Conservation (phyloP, 2,113 vertebrate species). For the Pontoporia blainvillei region DNA sequence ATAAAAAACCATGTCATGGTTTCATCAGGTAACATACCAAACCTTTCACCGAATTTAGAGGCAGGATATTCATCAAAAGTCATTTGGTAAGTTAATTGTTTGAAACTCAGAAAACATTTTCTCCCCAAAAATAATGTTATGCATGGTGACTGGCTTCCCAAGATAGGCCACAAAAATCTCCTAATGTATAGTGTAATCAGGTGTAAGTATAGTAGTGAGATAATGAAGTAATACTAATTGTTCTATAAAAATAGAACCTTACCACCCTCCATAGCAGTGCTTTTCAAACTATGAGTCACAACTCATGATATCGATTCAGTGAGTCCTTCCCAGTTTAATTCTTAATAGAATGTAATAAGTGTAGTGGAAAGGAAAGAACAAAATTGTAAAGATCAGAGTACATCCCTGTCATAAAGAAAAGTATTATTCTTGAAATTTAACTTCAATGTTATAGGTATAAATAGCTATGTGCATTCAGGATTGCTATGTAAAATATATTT, state of each 20-base stretch:
- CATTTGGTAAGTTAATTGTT: not conserved
- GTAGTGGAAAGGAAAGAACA: not conserved
- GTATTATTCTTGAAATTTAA: constrained; percentile 21
- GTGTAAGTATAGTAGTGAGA: not conserved
- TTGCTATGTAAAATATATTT: not conserved
- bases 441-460: not conserved
- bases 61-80: not conserved
- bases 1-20: not conserved
- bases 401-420: not conserved
- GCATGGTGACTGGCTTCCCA: not conserved
- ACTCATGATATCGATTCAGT: constrained; percentile 46
- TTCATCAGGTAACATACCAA: not conserved
- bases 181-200: not conserved
- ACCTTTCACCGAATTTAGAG: not conserved
- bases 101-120: constrained; percentile 21
- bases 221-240: constrained; percentile 34
- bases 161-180: not conserved
- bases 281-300: constrained; percentile 46
- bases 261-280: not conserved
- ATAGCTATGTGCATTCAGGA: not conserved
- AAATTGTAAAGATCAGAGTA: not conserved
- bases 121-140: not conserved
- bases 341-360: constrained; percentile 36
- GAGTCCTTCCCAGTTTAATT: constrained; percentile 35
- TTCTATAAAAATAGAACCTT: constrained; percentile 56